These are phyloP conservation scores for Oncorhynchus nerka DNA, from an alignment of 2,113 vertebrate genomes.

Conservation along the genomic window DNA sequence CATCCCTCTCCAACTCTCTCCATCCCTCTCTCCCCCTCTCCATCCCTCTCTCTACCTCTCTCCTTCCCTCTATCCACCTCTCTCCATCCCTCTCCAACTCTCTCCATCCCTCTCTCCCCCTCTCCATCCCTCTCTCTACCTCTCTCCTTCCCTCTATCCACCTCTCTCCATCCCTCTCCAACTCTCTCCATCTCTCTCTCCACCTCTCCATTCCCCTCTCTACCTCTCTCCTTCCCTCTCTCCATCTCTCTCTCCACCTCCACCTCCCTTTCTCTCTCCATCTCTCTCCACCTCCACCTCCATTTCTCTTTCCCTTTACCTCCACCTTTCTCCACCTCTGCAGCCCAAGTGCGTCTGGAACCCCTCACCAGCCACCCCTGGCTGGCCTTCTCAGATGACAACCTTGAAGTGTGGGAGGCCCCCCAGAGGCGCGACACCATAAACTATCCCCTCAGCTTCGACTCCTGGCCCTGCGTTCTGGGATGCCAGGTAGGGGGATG, in stretches of 20 bases:
- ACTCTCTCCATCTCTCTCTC: neutral
- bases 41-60: no score
- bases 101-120: no score
- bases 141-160: no score
- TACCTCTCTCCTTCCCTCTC: neutral
- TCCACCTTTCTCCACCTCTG: neutral
- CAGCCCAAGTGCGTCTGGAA: slow-evolving; percentile 18
- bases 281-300: no score
- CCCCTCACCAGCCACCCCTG: slow-evolving; percentile 13
- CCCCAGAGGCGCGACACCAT: neutral
- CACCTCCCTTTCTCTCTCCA: no score
- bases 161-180: no score
- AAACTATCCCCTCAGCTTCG: neutral
- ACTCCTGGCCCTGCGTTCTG: slow-evolving; percentile 7
- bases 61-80: no score
- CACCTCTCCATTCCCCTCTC: no score
- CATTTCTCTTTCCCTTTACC: neutral
- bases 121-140: neutral
- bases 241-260: no score
- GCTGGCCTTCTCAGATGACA: slow-evolving; percentile 13
- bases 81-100: no score
- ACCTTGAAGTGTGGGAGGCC: neutral
- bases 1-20: no score
- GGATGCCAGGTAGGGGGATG: neutral
- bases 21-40: no score